These are phyloP conservation scores for Telmatochromis sp. DNA, from an alignment of 2,113 vertebrate genomes.

Conservation along the genomic window DNA sequence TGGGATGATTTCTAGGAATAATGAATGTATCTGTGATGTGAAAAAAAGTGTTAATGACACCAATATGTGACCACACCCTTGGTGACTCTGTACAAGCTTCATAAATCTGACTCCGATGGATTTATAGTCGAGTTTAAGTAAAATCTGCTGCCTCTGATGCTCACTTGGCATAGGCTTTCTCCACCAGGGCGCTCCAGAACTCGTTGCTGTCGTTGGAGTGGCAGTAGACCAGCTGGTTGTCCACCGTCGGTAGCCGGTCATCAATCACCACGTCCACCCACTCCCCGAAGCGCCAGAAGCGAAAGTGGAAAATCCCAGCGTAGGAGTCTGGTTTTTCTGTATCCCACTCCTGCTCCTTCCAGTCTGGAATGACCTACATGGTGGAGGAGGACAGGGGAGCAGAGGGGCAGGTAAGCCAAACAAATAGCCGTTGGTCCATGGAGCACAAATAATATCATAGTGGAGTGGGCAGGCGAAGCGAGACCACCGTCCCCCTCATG, in stretches of 20 bases:
- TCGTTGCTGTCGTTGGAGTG: conserved; percentile 93
- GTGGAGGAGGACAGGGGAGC: not conserved
- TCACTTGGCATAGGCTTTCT: conserved; percentile 97
- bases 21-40: not conserved
- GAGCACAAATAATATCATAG: not conserved
- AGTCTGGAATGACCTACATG: conserved; percentile 90
- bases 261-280: conserved; percentile 96
- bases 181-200: conserved; percentile 97
- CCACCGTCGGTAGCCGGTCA: conserved; percentile 87
- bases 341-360: conserved; percentile 97
- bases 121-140: not conserved
- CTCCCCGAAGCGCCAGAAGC: conserved; percentile 94
- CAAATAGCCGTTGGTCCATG: not conserved
- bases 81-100: not conserved
- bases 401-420: not conserved
- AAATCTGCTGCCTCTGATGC: conserved; percentile 25
- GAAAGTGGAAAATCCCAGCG: conserved; percentile 91
- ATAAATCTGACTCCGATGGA: not conserved
- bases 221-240: conserved; percentile 94
- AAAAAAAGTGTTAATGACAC: not conserved
- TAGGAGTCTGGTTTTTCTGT: conserved; percentile 81
- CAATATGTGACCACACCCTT: not conserved
- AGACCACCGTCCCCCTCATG: not conserved
- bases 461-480: not conserved
- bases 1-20: not conserved